Base-by-base conservation (phyloP, 2,797 vertebrate species). In the Enteromius treurensis region DNA sequence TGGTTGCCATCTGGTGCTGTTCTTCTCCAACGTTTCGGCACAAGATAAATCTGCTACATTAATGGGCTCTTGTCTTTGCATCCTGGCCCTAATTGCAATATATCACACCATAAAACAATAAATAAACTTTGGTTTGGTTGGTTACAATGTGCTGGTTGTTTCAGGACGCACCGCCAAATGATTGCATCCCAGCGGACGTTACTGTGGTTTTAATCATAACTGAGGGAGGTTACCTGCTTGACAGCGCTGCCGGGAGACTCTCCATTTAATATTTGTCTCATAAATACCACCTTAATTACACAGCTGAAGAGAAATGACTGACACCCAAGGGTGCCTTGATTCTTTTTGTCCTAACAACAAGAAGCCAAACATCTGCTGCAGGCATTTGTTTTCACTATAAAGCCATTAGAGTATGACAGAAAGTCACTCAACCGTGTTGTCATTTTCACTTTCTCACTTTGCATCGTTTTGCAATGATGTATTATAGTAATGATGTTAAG, bases 1-100 rank as follows among this genome's bases (percentile, higher is more conserved):
- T 92, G 90, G 89, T 88, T 88, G 88, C 94, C 94, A 95, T 95
- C 94, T 95, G 94, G 90, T 92, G 90, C 90, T 85, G 80, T 81
- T 84, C 81, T 55, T 85, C 83, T 42, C 23, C 83, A 84, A 85
- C 40, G 83, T 88, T 80, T 78, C 29, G 80, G 84, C 75, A 85
- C 70, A 77, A 87, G 88, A 89, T 77, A 82, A 60, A 77, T 77
- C 2, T 68, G 74, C 64, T 60, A 64, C 74, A 83, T 87, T 82
- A 78, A 84, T 77, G 49, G 19, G 34, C 62, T 29, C 74, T 77
- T 83, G 81, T 82, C 81, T 82, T 77, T 32, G 62, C 62, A 68
- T 77, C 47, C 49, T 17, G 64, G 74, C 60, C 19, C 86, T 90
- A 89, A 89, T 86, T 19, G 84, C 85, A 77, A 87, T 89, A 55